Conservation (phyloP, 2,113 vertebrate species). For the Bucco capensis region DNA sequence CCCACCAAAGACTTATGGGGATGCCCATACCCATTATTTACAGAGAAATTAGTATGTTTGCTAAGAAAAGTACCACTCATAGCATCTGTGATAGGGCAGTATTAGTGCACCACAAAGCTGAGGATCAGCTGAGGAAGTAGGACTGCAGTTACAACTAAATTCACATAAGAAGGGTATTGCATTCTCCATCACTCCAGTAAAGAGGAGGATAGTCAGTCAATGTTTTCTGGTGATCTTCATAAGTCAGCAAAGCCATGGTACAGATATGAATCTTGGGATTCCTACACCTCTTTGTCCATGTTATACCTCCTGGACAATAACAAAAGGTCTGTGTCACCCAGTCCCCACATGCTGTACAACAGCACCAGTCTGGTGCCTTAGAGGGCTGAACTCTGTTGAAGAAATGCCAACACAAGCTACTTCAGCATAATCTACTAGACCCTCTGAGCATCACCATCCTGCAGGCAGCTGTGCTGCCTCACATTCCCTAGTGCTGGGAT, state of each 20-base stretch:
- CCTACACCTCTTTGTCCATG: background rate
- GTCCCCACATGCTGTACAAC: background rate
- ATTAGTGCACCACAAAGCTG: background rate
- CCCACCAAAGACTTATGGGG: background rate
- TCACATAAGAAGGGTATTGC: background rate
- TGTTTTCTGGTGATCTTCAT: background rate
- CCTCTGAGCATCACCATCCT: background rate
- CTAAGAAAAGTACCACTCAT: background rate
- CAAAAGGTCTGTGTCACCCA: background rate
- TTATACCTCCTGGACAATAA: background rate
- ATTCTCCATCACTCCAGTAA: background rate
- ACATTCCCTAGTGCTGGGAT: background rate
- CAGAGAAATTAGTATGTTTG: background rate
- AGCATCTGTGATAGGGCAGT: background rate
- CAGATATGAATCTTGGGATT: background rate
- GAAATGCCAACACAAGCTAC: background rate
- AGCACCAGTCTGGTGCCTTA: background rate
- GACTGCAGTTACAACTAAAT: background rate
- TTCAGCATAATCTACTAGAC: background rate
- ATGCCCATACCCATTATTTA: background rate
- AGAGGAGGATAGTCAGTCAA: too few relatives aligned
- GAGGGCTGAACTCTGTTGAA: background rate
- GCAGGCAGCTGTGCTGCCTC: background rate
- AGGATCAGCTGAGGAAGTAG: background rate
- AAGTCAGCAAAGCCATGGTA: background rate